Percentiles rank a stretch among this genome's conserved stretches.
phyloP scores from a whole-genome alignment of 2,888 invertebrate genomes.

The Hirtodrosophila confusa region DNA sequence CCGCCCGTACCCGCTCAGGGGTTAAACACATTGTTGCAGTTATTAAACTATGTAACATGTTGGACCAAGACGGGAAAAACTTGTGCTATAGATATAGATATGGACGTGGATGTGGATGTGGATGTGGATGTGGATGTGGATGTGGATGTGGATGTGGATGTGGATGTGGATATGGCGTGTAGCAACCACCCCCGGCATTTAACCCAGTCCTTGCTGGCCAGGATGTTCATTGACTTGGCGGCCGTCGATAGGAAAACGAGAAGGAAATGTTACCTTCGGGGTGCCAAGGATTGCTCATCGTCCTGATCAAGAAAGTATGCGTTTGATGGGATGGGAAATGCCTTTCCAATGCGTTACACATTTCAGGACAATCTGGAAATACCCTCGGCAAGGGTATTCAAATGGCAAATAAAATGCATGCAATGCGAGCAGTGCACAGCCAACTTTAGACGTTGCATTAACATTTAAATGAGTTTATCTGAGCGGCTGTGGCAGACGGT shows the following conservation, averaged over 20 bases:
- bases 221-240: conserved; percentile 37
- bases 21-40: conserved; percentile 73
- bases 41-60: conserved; percentile 66
- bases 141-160: too few species aligned
- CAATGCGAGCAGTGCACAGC: conserved; percentile 38
- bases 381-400: not conserved
- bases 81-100: conserved; percentile 19
- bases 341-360: too few species aligned
- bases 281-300: too few species aligned
- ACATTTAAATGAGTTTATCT: conserved; percentile 80
- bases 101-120: conserved; percentile 2
- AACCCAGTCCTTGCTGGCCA: not conserved
- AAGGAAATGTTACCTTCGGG: too few species aligned
- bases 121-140: too few species aligned
- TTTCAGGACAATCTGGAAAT: too few species aligned
- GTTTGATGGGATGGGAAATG: too few species aligned
- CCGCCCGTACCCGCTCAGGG: conserved; percentile 30
- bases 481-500: conserved; percentile 21
- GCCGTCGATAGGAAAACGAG: too few species aligned
- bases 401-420: conserved; percentile 67
- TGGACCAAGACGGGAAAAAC: conserved; percentile 24
- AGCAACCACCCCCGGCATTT: conserved; percentile 12
- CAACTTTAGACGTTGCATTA: conserved; percentile 70
- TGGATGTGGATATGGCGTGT: conserved; percentile 1
- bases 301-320: too few species aligned